Evolutionary conservation across 2,888 invertebrate species (phyloP), one percentile per base, ranked within the genome.

Genomic region (Tetragonula carbonaria): DNA sequence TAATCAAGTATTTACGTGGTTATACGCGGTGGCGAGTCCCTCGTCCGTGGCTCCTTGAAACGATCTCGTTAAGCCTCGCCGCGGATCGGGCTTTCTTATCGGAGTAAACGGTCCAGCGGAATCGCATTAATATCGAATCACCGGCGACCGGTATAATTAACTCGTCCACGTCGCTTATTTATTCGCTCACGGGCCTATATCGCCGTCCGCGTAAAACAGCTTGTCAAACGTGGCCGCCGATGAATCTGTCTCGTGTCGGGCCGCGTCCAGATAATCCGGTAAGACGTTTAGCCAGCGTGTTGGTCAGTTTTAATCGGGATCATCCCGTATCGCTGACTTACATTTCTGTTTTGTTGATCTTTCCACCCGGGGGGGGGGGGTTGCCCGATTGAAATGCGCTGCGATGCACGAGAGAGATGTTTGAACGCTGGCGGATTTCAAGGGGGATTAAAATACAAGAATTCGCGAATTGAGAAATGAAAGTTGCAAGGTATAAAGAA

Each of bases 211-310:
- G 57, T 59, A 55, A 82, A 75, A 62, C 62, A 53, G 75, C 65
- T 28, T 70, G 70, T 74, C 74, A 70, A 84, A 77, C 76, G 70
- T 50, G 51, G 51, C 38, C 57, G 71, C 33, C 80, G 80, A 80
- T 85, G 85, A 80, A 80, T 74, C 85, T 74, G 80, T 84, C 76
- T 50, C 67, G 57, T 13, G 66, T 79, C 84, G 66, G 74, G 45
- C 71, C n/a, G 67, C 53, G 57, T 16, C n/a, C 23, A 50, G 76
- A 80, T 89, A 87, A 87, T 82, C 84, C 85, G 78, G 80, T 78
- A 79, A 80, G 80, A 82, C 83, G 87, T 78, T 85, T 73, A 75
- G 86, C 80, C 83, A 51, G 55, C 74, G 71, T 80, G 81, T 76
- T 65, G 73, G 79, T 66, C 78, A 66, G 45, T 79, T 78, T 84